Conservation (phyloP, 2,113 vertebrate species). For the Aleadryas rufinucha region DNA sequence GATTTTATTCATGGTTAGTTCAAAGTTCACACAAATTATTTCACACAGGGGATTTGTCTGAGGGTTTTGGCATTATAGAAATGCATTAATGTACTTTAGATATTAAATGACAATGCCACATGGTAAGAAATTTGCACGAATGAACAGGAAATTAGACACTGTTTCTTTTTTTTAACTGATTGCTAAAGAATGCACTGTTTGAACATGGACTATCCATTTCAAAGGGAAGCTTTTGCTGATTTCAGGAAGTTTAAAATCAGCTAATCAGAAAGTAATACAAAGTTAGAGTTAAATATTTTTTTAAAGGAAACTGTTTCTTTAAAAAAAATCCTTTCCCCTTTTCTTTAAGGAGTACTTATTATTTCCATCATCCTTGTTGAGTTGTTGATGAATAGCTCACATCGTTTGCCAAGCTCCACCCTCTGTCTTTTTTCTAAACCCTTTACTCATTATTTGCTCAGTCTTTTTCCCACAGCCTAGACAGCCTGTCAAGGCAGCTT, state of each 20-base stretch:
- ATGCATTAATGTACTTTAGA: constrained; percentile 66
- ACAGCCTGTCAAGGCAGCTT: constrained; percentile 87
- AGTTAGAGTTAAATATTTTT: constrained; percentile 67
- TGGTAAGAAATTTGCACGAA: constrained; percentile 69
- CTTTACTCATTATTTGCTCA: constrained; percentile 82
- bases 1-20: constrained; percentile 69
- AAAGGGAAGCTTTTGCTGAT: constrained; percentile 57
- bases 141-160: constrained; percentile 73
- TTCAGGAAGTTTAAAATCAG: constrained; percentile 73
- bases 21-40: constrained; percentile 75
- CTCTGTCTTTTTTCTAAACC: constrained; percentile 74
- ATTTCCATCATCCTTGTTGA: constrained; percentile 76
- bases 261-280: constrained; percentile 59
- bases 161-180: constrained; percentile 65
- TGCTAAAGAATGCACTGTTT: constrained; percentile 60
- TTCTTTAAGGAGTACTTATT: constrained; percentile 72
- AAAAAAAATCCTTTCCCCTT: constrained; percentile 61
- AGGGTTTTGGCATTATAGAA: constrained; percentile 58
- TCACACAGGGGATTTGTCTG: constrained; percentile 69
- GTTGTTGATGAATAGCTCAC: constrained; percentile 78
- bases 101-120: constrained; percentile 76
- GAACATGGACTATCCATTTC: constrained; percentile 68
- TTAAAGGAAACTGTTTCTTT: constrained; percentile 67
- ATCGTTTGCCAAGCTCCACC: constrained; percentile 79
- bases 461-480: constrained; percentile 87